Conservation (phyloP, 1,140 invertebrate genomes). For the Heliconius hewitsoni region DNA sequence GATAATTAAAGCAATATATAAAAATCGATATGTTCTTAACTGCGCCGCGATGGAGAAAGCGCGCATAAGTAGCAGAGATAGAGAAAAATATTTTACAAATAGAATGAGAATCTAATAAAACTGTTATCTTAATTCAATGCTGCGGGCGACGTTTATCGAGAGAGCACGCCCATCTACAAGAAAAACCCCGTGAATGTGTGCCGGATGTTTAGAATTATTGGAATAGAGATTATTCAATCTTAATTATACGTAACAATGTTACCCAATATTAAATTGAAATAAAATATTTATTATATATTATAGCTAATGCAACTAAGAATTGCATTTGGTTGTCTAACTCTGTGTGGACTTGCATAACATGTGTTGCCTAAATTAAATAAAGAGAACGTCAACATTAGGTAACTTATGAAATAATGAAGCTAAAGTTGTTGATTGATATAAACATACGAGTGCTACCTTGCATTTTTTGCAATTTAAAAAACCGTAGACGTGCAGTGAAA, state of each 20-base stretch:
- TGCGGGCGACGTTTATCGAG: constrained; percentile 56
- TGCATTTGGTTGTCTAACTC: constrained; percentile 10
- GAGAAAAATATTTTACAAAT: constrained; percentile 45
- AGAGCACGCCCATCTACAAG: constrained; percentile 51
- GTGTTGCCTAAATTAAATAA: not conserved
- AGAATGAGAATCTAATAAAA: constrained; percentile 65
- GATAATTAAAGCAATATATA: constrained; percentile 20
- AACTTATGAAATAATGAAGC: not conserved
- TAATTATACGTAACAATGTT: constrained; percentile 29
- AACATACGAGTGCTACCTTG: not conserved
- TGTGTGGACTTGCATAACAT: not conserved
- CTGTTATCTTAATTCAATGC: constrained; percentile 69
- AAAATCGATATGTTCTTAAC: not conserved
- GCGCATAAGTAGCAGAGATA: constrained; percentile 31
- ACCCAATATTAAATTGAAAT: constrained; percentile 8
- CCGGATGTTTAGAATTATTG: constrained; percentile 27
- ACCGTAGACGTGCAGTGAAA: constrained; percentile 27
- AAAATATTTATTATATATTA: not conserved
- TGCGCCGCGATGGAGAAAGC: constrained; percentile 25
- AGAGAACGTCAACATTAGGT: not conserved
- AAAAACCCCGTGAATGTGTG: constrained; percentile 41
- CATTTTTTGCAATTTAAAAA: not conserved
- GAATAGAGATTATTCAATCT: constrained; percentile 37
- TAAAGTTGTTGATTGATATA: not conserved
- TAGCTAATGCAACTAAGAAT: constrained; percentile 2